Base-by-base conservation (phyloP, 2,888 invertebrate species). In the Ormyrus nitidulus region DNA sequence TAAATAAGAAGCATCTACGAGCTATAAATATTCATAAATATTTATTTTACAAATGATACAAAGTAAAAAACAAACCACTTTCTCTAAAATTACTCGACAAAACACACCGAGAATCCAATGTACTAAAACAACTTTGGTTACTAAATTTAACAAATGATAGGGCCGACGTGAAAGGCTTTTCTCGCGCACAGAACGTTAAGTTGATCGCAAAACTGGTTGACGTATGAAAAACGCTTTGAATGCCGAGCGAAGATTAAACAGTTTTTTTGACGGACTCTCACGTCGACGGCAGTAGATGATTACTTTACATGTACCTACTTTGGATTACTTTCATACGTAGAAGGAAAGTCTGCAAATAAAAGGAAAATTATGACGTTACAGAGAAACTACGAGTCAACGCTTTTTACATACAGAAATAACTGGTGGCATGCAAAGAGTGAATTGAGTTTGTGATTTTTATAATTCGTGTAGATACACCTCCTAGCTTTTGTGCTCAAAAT, bases 261-360 rank as follows among this genome's bases (percentile, higher is more conserved):
- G 10, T 51, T 53, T 19, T n/a, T n/a, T n/a, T 19, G 19, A 13
- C 7, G 34, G 34, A 53, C 77, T 80, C 66, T 82, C 77, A 80
- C 74, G 74, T 80, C 77, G 80, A 61, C 77, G 46, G 19, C 53
- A 59, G 65, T 56, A 62, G 53, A 75, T 77, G 53, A 65, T 77
- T 80, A 80, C 69, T 82, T 71, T 74, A 80, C 77, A 80, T 74
- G 64, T 80, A 75, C 80, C 80, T 82, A 80, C 74, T 82, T 82
- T 77, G 76, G 53, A 80, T 82, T 74, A 80, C 62, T 79, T 82
- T 82, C 74, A 82, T 74, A 82, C 77, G 74, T 71, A 77, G 80
- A 77, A 70, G 77, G 74, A 80, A 71, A 68, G 77, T 77, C 82
- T 82, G 80, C 80, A 77, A 82, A 80, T 77, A 77, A 80, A 80